Conservation (phyloP, 2,113 vertebrate species). For the Semicossyphus pulcher region DNA sequence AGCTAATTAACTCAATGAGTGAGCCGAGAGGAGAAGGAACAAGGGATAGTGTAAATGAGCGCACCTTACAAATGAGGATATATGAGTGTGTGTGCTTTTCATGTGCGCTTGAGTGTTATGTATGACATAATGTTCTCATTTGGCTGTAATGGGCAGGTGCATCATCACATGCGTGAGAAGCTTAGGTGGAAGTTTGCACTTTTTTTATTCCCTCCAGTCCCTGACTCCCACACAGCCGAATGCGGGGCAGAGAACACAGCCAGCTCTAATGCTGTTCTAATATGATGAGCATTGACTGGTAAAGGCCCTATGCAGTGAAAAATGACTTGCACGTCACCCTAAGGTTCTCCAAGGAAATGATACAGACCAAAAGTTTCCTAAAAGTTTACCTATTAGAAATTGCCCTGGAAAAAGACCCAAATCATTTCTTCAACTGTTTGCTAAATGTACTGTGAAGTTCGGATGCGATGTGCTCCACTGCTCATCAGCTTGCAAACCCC, state of each 20-base stretch:
- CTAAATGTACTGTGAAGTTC: conserved; percentile 53
- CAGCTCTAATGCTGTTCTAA: conserved; percentile 63
- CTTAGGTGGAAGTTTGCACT: conserved; percentile 43
- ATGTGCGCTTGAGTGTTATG: neutral
- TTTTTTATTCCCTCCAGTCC: conserved; percentile 57
- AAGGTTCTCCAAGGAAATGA: conserved; percentile 30
- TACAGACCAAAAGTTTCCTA: conserved; percentile 38
- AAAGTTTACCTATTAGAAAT: conserved; percentile 48
- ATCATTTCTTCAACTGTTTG: conserved; percentile 12
- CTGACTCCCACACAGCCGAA: conserved; percentile 55
- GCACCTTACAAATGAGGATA: conserved; percentile 20
- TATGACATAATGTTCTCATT: conserved; percentile 52
- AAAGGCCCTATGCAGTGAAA: conserved; percentile 56
- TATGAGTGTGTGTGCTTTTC: neutral
- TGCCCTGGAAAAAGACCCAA: conserved; percentile 2
- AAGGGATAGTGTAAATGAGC: conserved; percentile 23
- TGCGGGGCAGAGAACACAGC: conserved; percentile 56
- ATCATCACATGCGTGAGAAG: conserved; percentile 51
- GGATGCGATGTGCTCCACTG: conserved; percentile 42
- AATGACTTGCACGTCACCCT: conserved; percentile 40
- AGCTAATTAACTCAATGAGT: conserved; percentile 52
- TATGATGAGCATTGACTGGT: conserved; percentile 64
- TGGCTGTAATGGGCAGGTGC: conserved; percentile 64
- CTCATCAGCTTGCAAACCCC: conserved; percentile 44
- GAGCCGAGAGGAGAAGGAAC: conserved; percentile 32